Base-by-base conservation (phyloP, 2,888 invertebrate species). In the Pseudococcus longispinus region DNA sequence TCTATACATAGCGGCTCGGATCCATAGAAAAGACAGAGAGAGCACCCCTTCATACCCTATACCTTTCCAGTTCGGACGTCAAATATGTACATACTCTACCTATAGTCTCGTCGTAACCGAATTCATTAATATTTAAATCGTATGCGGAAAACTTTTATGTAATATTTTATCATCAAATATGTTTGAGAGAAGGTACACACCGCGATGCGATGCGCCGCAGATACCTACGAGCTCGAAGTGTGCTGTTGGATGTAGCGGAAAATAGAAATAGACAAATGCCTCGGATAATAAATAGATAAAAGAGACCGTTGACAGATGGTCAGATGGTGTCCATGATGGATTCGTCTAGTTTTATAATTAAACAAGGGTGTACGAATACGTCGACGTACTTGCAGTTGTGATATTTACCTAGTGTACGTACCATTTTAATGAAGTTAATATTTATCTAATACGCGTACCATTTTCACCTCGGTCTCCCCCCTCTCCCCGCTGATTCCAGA, bases 231-330 rank as follows among this genome's bases (percentile, higher is more conserved):
- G 42, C 42, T n/a, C 20, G 18, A 42, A 80, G 77, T 20, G 77
- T 80, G 77, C 60, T 80, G 77, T 2, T 80, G 77, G 77, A 80
- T 80, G 77, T 80, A 80, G 77, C 77, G 77, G 23, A 42, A 80
- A 80, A 80, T 80, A 42, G 8, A 42, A 80, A 80, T 42, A 42
- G 77, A 80, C 77, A 80, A 80, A 42, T 80, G 77, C 42, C 77
- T 37, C 32, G 77, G 77, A 80, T 80, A 80, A 80, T 80, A 80
- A 80, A 80, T 42, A 83, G 46, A 83, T 51, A 83, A 55, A 83
- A 55, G 51, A 83, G 83, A 32, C 55, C 55, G 83, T 55, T 83
- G 83, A 83, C 83, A 55, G 83, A 83, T 83, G 83, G 83, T 55
- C 51, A 83, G 20, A 83, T 51, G 55, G 83, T 83, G 55, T 83